Evolutionary conservation across 2,113 vertebrate species (phyloP).

Genomic region (Cercocebus atys): DNA sequence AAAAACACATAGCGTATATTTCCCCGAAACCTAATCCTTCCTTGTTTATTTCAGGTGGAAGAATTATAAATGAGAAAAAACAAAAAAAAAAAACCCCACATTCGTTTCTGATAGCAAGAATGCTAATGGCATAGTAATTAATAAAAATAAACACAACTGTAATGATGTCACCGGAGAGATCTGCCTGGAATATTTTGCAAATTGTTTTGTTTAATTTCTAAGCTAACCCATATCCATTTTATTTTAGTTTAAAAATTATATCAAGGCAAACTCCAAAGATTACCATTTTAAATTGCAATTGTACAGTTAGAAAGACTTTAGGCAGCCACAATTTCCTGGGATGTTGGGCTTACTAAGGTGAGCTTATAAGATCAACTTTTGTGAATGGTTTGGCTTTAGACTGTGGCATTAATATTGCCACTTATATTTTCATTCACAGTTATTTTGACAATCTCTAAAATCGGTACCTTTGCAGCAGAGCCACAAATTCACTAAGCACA

Average conservation of each 20-base stretch:
- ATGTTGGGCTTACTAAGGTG: background rate
- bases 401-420: background rate
- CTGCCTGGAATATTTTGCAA: background rate
- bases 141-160: background rate
- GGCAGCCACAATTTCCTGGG: background rate
- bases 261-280: background rate
- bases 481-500: background rate
- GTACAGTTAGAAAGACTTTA: background rate
- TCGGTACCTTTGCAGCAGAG: background rate
- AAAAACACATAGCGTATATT: background rate
- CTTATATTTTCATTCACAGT: background rate
- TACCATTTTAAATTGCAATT: background rate
- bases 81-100: background rate
- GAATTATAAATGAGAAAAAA: background rate
- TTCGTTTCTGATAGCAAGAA: background rate
- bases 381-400: background rate
- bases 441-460: conserved; percentile 13
- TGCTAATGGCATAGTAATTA: background rate
- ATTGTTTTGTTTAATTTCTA: background rate
- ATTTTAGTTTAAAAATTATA: background rate
- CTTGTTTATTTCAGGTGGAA: background rate
- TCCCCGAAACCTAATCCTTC: background rate
- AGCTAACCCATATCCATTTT: background rate
- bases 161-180: background rate
- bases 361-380: background rate